phyloP scores from a whole-genome alignment of 2,888 invertebrate species.

The Drosophila nr. perissopoda region DNA sequence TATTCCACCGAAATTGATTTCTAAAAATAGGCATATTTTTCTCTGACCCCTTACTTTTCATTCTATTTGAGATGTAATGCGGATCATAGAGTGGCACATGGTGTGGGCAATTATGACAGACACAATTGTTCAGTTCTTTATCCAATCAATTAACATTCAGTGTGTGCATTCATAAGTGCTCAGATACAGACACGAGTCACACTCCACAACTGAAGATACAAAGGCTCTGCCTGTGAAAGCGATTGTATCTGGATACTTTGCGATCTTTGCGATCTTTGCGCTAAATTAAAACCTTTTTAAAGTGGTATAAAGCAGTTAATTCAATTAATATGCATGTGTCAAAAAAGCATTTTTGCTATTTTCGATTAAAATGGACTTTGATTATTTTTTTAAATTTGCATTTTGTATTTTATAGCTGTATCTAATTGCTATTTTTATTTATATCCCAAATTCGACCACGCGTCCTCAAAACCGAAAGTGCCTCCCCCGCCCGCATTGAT shows the following conservation, averaged over 20 bases:
- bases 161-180: slow-evolving; percentile 13
- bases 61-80: slow-evolving; percentile 7
- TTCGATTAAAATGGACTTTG: slow-evolving; percentile 12
- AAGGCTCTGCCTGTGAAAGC: slow-evolving; percentile 41
- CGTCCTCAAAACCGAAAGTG: slow-evolving; percentile 1
- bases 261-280: slow-evolving; percentile 38
- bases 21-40: too few species aligned
- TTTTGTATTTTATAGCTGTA: slow-evolving; percentile 4
- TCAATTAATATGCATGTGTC: slow-evolving; percentile 74
- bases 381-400: slow-evolving; percentile 14
- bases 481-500: background rate
- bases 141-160: slow-evolving; percentile 43
- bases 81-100: background rate
- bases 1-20: too few species aligned
- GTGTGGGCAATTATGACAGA: slow-evolving; percentile 22
- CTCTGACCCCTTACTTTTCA: slow-evolving; percentile 25
- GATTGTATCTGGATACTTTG: slow-evolving; percentile 67
- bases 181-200: slow-evolving; percentile 21
- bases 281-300: slow-evolving; percentile 65
- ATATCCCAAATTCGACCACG: background rate
- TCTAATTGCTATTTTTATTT: slow-evolving; percentile 34
- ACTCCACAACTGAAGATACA: slow-evolving; percentile 28
- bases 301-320: slow-evolving; percentile 79
- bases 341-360: slow-evolving; percentile 42
- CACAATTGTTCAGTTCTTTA: slow-evolving; percentile 34